Evolutionary conservation across 2,888 invertebrate genomes (phyloP), one percentile per base, ranked within the genome.

Genomic region (Tortrix viridana): DNA sequence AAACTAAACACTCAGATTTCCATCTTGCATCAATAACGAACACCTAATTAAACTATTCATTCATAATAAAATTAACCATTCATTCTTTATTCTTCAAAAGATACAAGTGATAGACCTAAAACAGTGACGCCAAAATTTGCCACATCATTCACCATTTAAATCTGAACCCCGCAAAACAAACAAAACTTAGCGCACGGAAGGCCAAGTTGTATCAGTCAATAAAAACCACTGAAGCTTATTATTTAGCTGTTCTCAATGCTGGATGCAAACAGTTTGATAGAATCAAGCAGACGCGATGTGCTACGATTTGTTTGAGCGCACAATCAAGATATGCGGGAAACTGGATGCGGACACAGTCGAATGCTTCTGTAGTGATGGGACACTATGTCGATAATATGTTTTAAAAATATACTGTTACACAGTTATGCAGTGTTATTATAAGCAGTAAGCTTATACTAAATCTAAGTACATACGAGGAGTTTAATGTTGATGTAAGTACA

Each of bases 321-420:
- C 81, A 84, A 84, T 86, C 85, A 85, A 84, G 84, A 85, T 84
- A 83, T 83, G 80, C 81, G 76, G 76, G 77, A 73, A 75, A 74
- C 79, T 77, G 74, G 67, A 79, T 75, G 74, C 72, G 76, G 76
- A 76, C 74, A 77, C 74, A 79, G 82, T 79, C 73, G 72, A 80
- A 74, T 76, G 79, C 73, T 79, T 69, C 69, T 68, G 74, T 67
- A 76, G 69, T 78, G 80, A 77, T 72, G 80, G 50, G 32, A 32
- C 14, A 1, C 7, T 9, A 9, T 49, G 5, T 49, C 49, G 49
- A 37, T 44, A 18, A 4, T 5, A n/a, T 5, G 3, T 12, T n/a
- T n/a, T n/a, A n/a, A n/a, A n/a, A n/a, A n/a, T n/a, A n/a, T n/a
- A n/a, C n/a, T n/a, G n/a, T n/a, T n/a, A n/a, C n/a, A n/a, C n/a